These are phyloP conservation scores for Brachyopa scutellaris DNA, from an alignment of 2,888 invertebrate species.

Conservation along the genomic window DNA sequence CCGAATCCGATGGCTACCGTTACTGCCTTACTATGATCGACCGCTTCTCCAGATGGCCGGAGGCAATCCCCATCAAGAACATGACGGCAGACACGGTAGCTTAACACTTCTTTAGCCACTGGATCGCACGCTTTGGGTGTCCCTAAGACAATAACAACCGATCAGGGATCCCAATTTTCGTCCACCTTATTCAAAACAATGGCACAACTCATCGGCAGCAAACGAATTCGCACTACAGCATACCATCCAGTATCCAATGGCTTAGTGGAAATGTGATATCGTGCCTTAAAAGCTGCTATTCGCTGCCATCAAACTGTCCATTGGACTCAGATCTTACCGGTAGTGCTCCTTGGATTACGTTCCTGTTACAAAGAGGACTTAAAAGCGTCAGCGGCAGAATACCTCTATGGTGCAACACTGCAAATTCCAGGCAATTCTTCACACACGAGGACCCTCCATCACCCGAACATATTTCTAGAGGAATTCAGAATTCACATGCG, in stretches of 20 bases:
- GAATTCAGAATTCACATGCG: slow-evolving; percentile 18
- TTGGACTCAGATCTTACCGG: slow-evolving; percentile 76
- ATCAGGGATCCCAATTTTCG: slow-evolving; percentile 38
- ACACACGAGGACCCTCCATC: background rate
- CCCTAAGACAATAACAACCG: slow-evolving; percentile 9
- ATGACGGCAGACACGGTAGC: slow-evolving; percentile 27
- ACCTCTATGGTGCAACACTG: slow-evolving; percentile 28
- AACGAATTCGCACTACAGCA: slow-evolving; percentile 8
- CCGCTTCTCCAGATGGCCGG: slow-evolving; percentile 14
- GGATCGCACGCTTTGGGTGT: slow-evolving; percentile 20
- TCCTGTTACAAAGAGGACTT: slow-evolving; percentile 73
- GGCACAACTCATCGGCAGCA: background rate
- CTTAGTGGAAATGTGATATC: slow-evolving; percentile 78
- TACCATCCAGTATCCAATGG: background rate
- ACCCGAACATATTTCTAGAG: slow-evolving; percentile 3
- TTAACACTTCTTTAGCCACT: slow-evolving; percentile 8
- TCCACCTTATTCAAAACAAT: slow-evolving; percentile 10
- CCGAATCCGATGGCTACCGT: background rate
- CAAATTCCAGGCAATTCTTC: slow-evolving; percentile 35
- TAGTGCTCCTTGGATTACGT: slow-evolving; percentile 77
- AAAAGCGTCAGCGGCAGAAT: slow-evolving; percentile 30
- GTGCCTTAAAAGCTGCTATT: slow-evolving; percentile 75
- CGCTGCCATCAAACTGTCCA: slow-evolving; percentile 66
- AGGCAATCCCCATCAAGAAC: slow-evolving; percentile 39
- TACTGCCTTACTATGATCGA: slow-evolving; percentile 53